Evolutionary conservation across 2,113 vertebrate species (phyloP).

Genomic region (Pelecanoides urinatrix): DNA sequence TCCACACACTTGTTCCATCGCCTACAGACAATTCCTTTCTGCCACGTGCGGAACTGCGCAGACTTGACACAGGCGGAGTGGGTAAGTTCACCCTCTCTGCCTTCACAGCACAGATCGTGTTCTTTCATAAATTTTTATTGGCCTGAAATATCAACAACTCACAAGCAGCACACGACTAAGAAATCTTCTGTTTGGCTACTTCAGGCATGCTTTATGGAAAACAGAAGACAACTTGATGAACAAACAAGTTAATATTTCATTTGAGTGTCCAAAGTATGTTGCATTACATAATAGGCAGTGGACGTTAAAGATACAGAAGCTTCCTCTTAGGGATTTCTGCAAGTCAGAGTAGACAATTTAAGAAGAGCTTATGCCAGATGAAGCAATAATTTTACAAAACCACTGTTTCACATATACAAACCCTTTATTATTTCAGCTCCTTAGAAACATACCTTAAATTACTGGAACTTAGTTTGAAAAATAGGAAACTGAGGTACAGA

Average conservation of each 20-base stretch:
- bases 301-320: not conserved
- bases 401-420: not conserved
- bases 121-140: not conserved
- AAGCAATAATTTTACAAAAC: not conserved
- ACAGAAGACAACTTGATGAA: not conserved
- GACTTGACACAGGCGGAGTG: rapidly evolving
- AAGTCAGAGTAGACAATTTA: not conserved
- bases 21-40: not conserved
- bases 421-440: not conserved
- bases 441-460: not conserved
- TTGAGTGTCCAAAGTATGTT: not conserved
- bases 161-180: not conserved
- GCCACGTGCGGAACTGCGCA: not conserved
- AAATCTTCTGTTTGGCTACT: not conserved
- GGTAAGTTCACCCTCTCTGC: not conserved
- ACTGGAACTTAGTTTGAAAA: not conserved
- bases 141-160: not conserved
- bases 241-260: not conserved
- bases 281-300: not conserved
- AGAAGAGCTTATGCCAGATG: not conserved
- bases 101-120: not conserved
- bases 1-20: not conserved
- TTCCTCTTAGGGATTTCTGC: not conserved
- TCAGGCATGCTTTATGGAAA: not conserved
- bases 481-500: not conserved